Evolutionary conservation across 2,888 invertebrate genomes (phyloP).

Genomic region (Rambutsinella grinnellia): DNA sequence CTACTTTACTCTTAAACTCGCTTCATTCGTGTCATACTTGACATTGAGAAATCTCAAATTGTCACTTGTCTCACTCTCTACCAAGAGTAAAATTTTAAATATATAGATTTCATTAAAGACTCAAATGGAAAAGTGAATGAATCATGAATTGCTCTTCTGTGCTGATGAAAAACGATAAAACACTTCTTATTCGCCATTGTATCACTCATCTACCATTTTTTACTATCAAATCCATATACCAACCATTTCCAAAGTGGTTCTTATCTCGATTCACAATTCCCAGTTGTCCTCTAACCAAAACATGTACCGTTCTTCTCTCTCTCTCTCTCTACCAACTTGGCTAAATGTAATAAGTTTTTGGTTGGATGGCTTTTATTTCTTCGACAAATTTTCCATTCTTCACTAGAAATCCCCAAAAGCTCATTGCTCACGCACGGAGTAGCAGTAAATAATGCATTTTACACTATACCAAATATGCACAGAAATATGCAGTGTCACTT

Average conservation of each 20-base stretch:
- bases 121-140: too few relatives aligned
- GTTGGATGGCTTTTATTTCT: constrained; percentile 26
- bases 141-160: too few relatives aligned
- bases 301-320: too few relatives aligned
- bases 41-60: constrained; percentile 38
- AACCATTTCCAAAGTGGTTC: too few relatives aligned
- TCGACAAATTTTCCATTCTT: constrained; percentile 11
- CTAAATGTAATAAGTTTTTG: constrained; percentile 22
- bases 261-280: too few relatives aligned
- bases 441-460: constrained; percentile 1
- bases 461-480: too few relatives aligned
- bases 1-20: background rate
- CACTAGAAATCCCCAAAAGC: background rate
- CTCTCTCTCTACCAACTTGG: too few relatives aligned
- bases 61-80: constrained; percentile 5
- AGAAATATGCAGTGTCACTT: too few relatives aligned
- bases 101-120: background rate
- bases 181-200: too few relatives aligned
- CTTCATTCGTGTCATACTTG: constrained; percentile 14
- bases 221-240: background rate
- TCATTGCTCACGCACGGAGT: background rate
- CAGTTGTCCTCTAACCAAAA: too few relatives aligned
- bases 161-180: too few relatives aligned
- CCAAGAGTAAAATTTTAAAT: background rate
- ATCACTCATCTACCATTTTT: too few relatives aligned